Evolutionary conservation across 2,888 invertebrate species (phyloP).

Genomic region (Folsomia candida): DNA sequence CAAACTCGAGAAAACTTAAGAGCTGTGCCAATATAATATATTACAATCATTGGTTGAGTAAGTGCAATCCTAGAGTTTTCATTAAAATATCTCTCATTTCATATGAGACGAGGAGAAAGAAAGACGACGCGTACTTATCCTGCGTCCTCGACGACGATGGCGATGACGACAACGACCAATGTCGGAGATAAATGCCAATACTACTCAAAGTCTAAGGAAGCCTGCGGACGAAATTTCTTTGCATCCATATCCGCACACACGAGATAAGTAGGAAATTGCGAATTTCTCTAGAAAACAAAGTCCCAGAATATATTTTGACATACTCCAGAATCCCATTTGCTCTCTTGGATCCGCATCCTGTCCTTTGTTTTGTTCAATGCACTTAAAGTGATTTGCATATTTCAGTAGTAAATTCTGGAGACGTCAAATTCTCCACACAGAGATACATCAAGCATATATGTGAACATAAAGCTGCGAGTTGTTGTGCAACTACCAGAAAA

Average conservation of each 20-base stretch:
- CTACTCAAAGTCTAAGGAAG: neutral
- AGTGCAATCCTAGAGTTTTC: too few relatives aligned
- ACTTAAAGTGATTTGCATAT: conserved; percentile 7
- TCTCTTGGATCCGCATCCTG: neutral
- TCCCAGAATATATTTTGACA: neutral
- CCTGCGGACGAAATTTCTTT: neutral
- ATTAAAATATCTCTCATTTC: too few relatives aligned
- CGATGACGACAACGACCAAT: too few relatives aligned
- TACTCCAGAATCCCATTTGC: neutral
- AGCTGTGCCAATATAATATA: too few relatives aligned
- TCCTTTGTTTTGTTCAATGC: conserved; percentile 1
- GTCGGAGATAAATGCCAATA: too few relatives aligned
- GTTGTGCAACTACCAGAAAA: neutral
- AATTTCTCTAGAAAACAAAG: neutral
- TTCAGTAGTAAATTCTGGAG: neutral
- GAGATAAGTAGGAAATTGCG: neutral
- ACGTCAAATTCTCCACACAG: neutral
- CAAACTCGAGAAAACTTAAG: too few relatives aligned
- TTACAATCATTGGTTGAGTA: too few relatives aligned
- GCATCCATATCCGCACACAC: neutral
- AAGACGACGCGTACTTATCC: too few relatives aligned
- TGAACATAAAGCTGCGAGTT: neutral
- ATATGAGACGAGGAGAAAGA: too few relatives aligned
- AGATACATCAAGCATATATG: neutral
- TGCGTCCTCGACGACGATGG: too few relatives aligned